Evolutionary conservation across 2,113 vertebrate genomes (phyloP), one percentile per base, ranked within the genome.

Genomic region (Myxocyprinus asiaticus): DNA sequence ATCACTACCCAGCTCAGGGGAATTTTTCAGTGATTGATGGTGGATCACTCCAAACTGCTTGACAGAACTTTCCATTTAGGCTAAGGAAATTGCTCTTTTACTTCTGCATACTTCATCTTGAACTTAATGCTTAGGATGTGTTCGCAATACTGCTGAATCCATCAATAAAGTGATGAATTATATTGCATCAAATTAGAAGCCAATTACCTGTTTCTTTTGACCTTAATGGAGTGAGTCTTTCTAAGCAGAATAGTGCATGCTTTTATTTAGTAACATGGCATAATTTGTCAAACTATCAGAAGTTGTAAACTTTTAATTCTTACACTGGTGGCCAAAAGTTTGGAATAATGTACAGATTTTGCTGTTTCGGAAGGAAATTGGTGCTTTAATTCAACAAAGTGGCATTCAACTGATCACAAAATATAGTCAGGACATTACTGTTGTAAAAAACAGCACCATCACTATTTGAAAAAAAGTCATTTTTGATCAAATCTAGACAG

Each of bases 41-140:
- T 90, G 93, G 94, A 96, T 95, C 92, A 94, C 94, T 95, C 93
- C 83, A 85, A 95, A 94, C 89, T 94, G 92, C 92, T 95, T 94
- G 94, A 94, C 92, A 96, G 94, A 93, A 92, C 93, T 96, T 97
- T 95, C 94, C 94, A 94, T 98, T 98, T 95, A 91, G 81, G 55
- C 90, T 85, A 85, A 87, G 92, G 92, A 96, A 98, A 98, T 95
- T 94, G 93, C 91, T 95, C 94, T 94, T 95, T 95, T 94, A 86
- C 91, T 91, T 94, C 91, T 86, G 90, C 87, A 86, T 93, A 91
- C 86, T 94, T 93, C 88, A 92, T 94, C 92, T 95, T 87, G 83
- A 86, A 76, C 82, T 85, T 86, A 91, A 87, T 72, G 80, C 81
- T 77, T 78, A 67, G 63, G 66, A 83, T 81, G 64, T 82, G 80